A percentile compares a stretch with the other conserved stretches of the same genome.
Conservation (phyloP, 2,113 vertebrate species). For the Podiceps cristatus region DNA sequence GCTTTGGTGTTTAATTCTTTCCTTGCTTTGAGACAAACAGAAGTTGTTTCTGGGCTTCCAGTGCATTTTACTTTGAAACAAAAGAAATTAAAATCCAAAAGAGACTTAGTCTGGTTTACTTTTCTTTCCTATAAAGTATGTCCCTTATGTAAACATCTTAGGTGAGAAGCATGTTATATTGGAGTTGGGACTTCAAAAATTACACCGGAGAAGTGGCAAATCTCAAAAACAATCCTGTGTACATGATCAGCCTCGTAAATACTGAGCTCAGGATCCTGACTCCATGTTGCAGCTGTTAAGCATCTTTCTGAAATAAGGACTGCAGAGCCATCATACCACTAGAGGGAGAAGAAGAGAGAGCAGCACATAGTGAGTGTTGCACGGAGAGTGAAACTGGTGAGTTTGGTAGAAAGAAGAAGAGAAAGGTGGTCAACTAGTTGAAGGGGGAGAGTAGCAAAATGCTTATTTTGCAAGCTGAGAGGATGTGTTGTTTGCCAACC, state of each 20-base stretch:
- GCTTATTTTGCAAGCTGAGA: background rate
- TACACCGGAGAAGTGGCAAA: constrained; percentile 1
- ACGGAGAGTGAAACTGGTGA: background rate
- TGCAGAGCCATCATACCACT: background rate
- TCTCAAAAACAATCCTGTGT: constrained; percentile 20
- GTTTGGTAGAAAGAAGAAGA: background rate
- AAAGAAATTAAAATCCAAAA: constrained; percentile 17
- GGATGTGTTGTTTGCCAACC: background rate
- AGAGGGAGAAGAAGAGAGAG: background rate
- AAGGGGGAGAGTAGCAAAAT: background rate
- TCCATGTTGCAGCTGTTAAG: background rate
- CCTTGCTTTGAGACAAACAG: background rate
- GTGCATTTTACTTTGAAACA: constrained; percentile 12
- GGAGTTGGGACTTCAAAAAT: constrained; percentile 39
- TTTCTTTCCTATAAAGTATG: background rate
- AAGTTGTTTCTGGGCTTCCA: background rate
- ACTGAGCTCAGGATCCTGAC: background rate
- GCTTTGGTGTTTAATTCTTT: constrained; percentile 54
- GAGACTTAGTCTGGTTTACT: background rate
- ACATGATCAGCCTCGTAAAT: background rate
- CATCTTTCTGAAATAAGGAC: background rate
- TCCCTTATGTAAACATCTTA: constrained; percentile 46
- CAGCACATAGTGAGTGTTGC: rapidly evolving
- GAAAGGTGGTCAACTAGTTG: background rate
- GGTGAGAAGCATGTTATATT: constrained; percentile 10